These are phyloP conservation scores for Serranochromis macrocephalus DNA, from an alignment of 2,113 vertebrate genomes.

Conservation along the genomic window DNA sequence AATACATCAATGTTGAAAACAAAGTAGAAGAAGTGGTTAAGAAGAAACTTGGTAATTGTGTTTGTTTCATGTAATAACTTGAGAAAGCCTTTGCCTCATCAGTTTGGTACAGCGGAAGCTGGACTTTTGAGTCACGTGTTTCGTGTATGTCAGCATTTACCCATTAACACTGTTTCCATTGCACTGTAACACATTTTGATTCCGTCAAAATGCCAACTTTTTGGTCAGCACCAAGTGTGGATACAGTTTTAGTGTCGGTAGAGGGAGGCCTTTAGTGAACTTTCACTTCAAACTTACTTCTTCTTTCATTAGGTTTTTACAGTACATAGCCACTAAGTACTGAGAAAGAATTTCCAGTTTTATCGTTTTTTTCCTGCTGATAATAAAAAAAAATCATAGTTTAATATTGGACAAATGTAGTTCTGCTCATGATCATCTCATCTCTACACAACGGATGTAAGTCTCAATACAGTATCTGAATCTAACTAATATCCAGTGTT, in stretches of 20 bases:
- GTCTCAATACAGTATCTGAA: neutral
- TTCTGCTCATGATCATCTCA: neutral
- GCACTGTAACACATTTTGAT: neutral
- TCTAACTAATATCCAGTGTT: neutral
- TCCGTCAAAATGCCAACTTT: neutral
- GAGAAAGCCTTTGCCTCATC: neutral
- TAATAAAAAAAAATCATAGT: neutral
- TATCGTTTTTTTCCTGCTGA: neutral
- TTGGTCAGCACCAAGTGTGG: neutral
- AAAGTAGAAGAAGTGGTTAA: neutral
- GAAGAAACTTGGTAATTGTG: neutral
- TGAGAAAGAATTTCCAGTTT: neutral
- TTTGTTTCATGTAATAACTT: neutral
- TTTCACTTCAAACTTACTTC: neutral
- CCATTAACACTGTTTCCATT: neutral
- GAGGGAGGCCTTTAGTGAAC: neutral
- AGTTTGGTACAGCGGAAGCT: neutral
- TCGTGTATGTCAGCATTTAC: neutral
- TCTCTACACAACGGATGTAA: neutral
- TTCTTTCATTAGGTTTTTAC: neutral
- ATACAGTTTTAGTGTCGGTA: neutral
- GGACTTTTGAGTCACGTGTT: neutral
- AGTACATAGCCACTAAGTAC: neutral
- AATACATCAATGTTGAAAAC: neutral
- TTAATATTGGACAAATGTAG: neutral